These are phyloP conservation scores for Leuctra nigra DNA, from an alignment of 2,888 invertebrate genomes.

Conservation along the genomic window DNA sequence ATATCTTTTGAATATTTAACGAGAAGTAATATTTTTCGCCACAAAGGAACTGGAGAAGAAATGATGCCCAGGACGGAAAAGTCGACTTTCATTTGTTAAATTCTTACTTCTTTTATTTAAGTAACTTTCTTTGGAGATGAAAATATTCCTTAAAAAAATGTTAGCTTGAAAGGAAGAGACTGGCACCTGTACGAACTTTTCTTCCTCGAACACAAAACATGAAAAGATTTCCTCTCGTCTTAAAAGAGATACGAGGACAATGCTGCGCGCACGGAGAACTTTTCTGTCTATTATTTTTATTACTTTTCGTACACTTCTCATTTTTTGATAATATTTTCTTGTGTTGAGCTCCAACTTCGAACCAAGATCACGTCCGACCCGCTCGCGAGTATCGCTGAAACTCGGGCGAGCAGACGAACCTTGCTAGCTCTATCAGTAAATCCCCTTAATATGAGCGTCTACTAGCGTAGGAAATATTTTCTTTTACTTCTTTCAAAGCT, in stretches of 20 bases:
- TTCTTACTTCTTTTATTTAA: not conserved
- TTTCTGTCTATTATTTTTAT: conserved; percentile 17
- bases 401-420: no score
- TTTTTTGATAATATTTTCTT: conserved; percentile 7
- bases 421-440: not conserved
- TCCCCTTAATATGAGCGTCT: conserved; percentile 5
- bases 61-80: no score
- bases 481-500: not conserved
- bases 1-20: no score
- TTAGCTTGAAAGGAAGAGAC: no score
- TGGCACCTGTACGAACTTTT: conserved; percentile 1
- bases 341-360: conserved; percentile 2
- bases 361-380: not conserved
- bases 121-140: not conserved
- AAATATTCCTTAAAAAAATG: no score
- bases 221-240: no score
- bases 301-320: conserved; percentile 8
- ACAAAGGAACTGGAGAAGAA: no score
- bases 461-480: not conserved
- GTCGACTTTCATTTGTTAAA: conserved; percentile 12
- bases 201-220: not conserved
- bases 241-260: no score
- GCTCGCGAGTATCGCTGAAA: no score
- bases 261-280: no score
- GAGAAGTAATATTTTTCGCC: no score